Percentiles rank a stretch among this genome's conserved stretches.
Conservation (phyloP, 1,140 invertebrate species). For the Lasaia peninsularis region DNA sequence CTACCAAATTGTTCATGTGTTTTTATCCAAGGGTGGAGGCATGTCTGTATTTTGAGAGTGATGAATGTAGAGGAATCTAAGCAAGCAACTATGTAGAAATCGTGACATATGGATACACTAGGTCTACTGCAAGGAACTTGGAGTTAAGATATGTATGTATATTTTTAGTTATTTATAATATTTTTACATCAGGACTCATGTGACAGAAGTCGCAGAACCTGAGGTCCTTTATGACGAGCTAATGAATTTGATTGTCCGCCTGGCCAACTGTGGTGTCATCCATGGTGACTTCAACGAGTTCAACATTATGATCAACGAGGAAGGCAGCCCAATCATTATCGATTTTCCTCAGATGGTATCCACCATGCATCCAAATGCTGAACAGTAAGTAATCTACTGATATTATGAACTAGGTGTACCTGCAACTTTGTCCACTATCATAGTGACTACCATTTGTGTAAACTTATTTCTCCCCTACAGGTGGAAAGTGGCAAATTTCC, state of each 20-base stretch:
- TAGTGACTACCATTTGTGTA: background rate
- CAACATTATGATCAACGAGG: constrained; percentile 93
- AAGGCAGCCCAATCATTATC: constrained; percentile 92
- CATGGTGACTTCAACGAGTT: constrained; percentile 99
- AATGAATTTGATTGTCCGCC: constrained; percentile 94
- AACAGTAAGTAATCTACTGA: constrained; percentile 81
- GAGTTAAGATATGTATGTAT: background rate
- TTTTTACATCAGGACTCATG: constrained; percentile 82
- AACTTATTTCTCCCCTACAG: no score
- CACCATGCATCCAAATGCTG: constrained; percentile 93
- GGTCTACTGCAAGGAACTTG: no score
- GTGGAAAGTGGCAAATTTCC: no score
- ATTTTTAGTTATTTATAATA: no score
- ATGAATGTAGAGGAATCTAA: no score
- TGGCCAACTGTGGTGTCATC: constrained; percentile 97
- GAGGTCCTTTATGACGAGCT: constrained; percentile 94
- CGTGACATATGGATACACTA: no score
- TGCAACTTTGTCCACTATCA: no score
- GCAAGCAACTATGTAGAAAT: no score
- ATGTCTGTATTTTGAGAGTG: no score
- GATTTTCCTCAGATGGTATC: constrained; percentile 99
- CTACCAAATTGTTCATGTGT: no score
- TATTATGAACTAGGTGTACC: no score
- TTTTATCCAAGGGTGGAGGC: no score
- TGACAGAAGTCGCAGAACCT: constrained; percentile 87